Percentiles rank a stretch among this genome's conserved stretches.
Conservation (phyloP, 64 coral and sea anemone species). For the Stylophora pistillata region DNA sequence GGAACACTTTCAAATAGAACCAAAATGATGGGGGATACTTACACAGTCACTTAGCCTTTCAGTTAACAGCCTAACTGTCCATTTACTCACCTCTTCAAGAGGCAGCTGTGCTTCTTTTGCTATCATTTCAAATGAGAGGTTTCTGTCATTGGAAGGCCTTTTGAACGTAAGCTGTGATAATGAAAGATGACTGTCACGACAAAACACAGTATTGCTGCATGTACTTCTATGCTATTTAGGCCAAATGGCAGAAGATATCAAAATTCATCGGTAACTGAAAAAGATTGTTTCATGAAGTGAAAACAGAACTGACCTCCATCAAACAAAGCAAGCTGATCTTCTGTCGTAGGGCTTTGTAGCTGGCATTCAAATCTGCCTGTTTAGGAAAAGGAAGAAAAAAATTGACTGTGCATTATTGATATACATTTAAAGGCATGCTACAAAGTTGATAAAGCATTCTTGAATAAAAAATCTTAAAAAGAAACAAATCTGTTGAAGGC, state of each 20-base stretch:
- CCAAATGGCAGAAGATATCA: not conserved
- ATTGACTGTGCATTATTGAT: not conserved
- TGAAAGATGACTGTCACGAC: not conserved
- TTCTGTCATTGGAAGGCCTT: slow-evolving; percentile 87
- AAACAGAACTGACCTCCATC: slow-evolving; percentile 73
- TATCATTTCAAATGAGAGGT: slow-evolving; percentile 86
- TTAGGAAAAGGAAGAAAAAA: not conserved
- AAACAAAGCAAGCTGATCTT: slow-evolving; percentile 93
- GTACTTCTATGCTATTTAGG: not conserved
- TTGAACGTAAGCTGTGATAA: slow-evolving; percentile 87
- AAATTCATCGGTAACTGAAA: not conserved
- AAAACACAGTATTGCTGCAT: not conserved
- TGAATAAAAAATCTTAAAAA: too few species aligned
- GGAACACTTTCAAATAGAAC: too few species aligned
- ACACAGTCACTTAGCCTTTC: not conserved
- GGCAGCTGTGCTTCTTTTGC: slow-evolving; percentile 82
- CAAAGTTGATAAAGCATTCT: not conserved
- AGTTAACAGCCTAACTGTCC: too few species aligned
- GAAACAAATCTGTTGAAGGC: too few species aligned
- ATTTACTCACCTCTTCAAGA: slow-evolving; percentile 64
- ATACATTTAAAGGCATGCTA: not conserved
- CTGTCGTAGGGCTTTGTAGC: slow-evolving; percentile 73
- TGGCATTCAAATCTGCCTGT: slow-evolving; percentile 86
- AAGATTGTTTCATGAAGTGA: too few species aligned
- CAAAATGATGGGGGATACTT: too few species aligned